Base-by-base conservation (phyloP, 2,797 vertebrate genomes). In the Smutsia temminckii region DNA sequence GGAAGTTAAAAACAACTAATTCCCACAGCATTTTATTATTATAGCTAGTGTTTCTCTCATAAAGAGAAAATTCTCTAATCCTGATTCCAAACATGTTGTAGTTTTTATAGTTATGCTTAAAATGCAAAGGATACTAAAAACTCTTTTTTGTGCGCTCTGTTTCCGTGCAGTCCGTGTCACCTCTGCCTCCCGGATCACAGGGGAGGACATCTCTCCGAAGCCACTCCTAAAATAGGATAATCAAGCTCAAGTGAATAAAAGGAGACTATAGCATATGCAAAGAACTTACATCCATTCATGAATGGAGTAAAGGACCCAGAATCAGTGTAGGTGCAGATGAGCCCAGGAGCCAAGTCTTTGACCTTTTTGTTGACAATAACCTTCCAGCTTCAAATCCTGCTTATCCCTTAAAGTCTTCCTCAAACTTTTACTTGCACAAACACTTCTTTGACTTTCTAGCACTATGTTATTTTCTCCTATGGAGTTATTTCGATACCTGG, bases 71-170 rank as follows among this genome's bases (percentile, higher is more conserved):
- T 66, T 53, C 49, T 90, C 34, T 23, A 90, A 63, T 61, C 49
- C 16, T 46, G 27, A 93, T 59, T 81, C 32, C 46, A 71, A 96
- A 81, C 42, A 95, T 57, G 32, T 5, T 77, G 29, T 23, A 72
- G 75, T 74, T 64, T 96, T 61, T 40, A 55, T 61, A 29, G 69
- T 8, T 64, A 93, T 10, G 14, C 9, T 95, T 90, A 81, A 94
- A 63, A 92, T 21, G 27, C 85, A 97, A 98, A 99, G 99, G 99
- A 99, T 99, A 99, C 99, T 99, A 57, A 99, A 98, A 95, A 99
- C 98, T 97, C 98, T 99, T 97, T 99, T 99, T 90, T 98, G 98
- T 71, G 98, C 98, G 94, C 98, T 99, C 94, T 98, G 99, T 77
- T 99, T 98, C 66, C 98, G 98, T 14, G 99, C 99, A 12, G 99